phyloP scores from a whole-genome alignment of 1,140 invertebrate species.

The Ephestia elutella region DNA sequence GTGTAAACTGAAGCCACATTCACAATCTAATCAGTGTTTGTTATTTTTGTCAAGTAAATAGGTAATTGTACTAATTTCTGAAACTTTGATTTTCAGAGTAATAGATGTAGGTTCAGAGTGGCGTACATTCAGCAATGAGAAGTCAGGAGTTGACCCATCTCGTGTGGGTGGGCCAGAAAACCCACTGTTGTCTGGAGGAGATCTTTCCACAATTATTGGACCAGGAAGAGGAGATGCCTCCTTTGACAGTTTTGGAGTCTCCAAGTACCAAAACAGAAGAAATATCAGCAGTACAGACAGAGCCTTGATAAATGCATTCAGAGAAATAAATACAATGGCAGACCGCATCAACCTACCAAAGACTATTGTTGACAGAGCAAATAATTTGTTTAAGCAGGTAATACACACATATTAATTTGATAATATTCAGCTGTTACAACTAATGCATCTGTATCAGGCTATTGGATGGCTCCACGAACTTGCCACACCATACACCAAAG shows the following conservation, averaged over 20 bases:
- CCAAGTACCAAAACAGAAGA: conserved; percentile 95
- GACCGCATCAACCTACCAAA: conserved; percentile 97
- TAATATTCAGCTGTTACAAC: no score
- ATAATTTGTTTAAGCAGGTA: conserved; percentile 96
- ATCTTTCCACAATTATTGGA: conserved; percentile 98
- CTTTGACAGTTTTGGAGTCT: conserved; percentile 87
- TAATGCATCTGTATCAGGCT: no score
- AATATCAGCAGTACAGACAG: conserved; percentile 95
- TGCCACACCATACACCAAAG: no score
- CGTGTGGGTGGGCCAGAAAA: conserved; percentile 99
- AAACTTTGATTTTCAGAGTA: conserved; percentile 79
- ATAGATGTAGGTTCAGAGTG: conserved; percentile 99
- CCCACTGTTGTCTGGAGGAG: conserved; percentile 94
- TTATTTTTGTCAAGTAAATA: no score
- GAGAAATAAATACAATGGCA: conserved; percentile 98
- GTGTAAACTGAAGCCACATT: no score
- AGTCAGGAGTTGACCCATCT: conserved; percentile 96
- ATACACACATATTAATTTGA: no score
- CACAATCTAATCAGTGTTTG: no score
- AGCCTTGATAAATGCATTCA: conserved; percentile 95
- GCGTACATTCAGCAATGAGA: conserved; percentile 99
- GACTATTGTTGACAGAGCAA: conserved; percentile 95
- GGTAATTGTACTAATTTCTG: not conserved
- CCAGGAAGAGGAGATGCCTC: conserved; percentile 89
- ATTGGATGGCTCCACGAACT: no score